Conservation (phyloP, 2,113 vertebrate genomes). For the Balaenoptera acutorostrata region DNA sequence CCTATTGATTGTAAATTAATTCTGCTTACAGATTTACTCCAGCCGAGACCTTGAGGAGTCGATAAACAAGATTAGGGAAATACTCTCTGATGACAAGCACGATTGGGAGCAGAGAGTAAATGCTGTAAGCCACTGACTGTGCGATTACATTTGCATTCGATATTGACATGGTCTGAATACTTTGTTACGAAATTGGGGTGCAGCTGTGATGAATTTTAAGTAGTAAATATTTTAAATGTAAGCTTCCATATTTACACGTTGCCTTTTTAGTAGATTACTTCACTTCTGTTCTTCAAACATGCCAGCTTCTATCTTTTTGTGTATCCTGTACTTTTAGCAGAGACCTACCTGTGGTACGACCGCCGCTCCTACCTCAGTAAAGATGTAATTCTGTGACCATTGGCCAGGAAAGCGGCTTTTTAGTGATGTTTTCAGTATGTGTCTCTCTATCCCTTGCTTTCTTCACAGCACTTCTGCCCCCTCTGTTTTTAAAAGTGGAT, state of each 20-base stretch:
- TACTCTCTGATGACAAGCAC: slow-evolving; percentile 96
- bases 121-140: slow-evolving; percentile 84
- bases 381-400: background rate
- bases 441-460: background rate
- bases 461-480: background rate
- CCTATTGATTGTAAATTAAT: slow-evolving; percentile 9
- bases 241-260: background rate
- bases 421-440: background rate
- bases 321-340: background rate
- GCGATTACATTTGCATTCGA: background rate
- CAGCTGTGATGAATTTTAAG: background rate
- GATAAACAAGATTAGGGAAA: slow-evolving; percentile 93
- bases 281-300: background rate
- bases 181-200: background rate
- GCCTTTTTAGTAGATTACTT: background rate
- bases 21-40: slow-evolving; percentile 91
- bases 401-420: background rate
- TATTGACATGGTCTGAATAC: background rate
- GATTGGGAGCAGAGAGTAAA: slow-evolving; percentile 97
- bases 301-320: background rate
- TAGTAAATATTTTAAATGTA: background rate
- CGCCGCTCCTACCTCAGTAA: background rate
- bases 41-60: slow-evolving; percentile 96
- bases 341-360: background rate
- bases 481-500: background rate